Conservation (phyloP, 2,797 vertebrate genomes). For the Parauchenoglanis punctatus region DNA sequence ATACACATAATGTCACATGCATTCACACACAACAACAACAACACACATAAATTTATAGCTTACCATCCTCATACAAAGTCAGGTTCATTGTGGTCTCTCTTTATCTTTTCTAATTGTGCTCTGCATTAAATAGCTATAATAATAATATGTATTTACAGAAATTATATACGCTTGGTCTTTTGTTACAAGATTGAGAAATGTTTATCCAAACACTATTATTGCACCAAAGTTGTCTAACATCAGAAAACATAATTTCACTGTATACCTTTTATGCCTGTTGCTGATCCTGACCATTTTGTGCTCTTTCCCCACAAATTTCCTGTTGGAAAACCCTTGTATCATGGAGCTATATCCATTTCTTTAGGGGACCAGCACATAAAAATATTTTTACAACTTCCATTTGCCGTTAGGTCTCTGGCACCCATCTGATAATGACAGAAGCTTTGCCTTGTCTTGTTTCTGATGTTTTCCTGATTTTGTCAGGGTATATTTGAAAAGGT, state of each 20-base stretch:
- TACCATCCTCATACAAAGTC: neutral
- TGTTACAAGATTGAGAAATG: neutral
- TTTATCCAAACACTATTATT: neutral
- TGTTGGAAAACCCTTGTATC: neutral
- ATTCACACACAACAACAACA: neutral
- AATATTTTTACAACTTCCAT: neutral
- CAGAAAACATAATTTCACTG: neutral
- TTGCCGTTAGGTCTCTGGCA: neutral
- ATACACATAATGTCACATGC: neutral
- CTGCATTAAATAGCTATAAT: neutral
- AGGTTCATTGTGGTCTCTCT: neutral
- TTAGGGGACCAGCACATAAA: neutral
- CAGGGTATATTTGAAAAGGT: neutral
- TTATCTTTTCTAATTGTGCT: neutral
- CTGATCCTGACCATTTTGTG: neutral
- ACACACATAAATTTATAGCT: neutral
- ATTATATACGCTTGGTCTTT: neutral
- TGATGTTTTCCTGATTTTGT: neutral
- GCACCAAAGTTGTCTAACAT: neutral
- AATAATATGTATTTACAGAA: neutral
- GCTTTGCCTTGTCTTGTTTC: neutral
- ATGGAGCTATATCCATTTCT: neutral
- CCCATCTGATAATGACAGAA: neutral
- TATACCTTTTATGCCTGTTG: neutral
- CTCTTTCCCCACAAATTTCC: neutral